These are phyloP conservation scores for Drosophila pseudotalamancana DNA, from an alignment of 2,888 invertebrate species.

Conservation along the genomic window DNA sequence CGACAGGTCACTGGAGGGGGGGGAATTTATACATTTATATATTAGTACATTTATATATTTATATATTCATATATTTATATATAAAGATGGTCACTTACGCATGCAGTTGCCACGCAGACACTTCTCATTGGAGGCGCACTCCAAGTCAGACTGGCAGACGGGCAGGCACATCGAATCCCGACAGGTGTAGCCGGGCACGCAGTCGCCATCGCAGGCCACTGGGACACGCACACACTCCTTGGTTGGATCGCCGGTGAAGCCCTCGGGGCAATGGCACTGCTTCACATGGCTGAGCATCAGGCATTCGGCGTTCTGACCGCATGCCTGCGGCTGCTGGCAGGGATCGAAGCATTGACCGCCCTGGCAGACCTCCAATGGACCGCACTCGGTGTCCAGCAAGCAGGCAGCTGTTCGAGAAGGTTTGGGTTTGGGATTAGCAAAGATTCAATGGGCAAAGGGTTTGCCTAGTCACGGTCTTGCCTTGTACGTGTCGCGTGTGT, in stretches of 20 bases:
- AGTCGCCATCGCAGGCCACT: slow-evolving; percentile 90
- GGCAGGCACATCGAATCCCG: slow-evolving; percentile 93
- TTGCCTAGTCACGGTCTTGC: slow-evolving; percentile 24
- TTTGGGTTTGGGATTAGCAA: slow-evolving; percentile 31
- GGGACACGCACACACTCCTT: slow-evolving; percentile 95
- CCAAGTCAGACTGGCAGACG: slow-evolving; percentile 89
- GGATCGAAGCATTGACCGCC: slow-evolving; percentile 93
- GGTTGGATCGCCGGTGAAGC: slow-evolving; percentile 93
- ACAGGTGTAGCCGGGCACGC: slow-evolving; percentile 89
- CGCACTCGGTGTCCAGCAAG: slow-evolving; percentile 91
- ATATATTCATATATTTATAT: too few relatives aligned
- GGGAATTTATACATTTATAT: too few relatives aligned
- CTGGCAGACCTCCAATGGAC: slow-evolving; percentile 90
- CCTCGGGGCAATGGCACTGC: slow-evolving; percentile 92
- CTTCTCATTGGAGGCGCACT: slow-evolving; percentile 95
- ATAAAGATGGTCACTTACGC: too few relatives aligned
- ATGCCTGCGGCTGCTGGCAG: slow-evolving; percentile 90
- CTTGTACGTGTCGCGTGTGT: slow-evolving; percentile 41
- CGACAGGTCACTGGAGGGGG: slow-evolving; percentile 90
- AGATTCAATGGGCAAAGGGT: neutral
- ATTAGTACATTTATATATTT: too few relatives aligned
- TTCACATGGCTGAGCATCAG: slow-evolving; percentile 89
- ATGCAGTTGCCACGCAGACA: slow-evolving; percentile 93
- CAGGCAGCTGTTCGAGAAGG: slow-evolving; percentile 88
- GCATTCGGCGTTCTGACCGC: slow-evolving; percentile 94